Base-by-base conservation (phyloP, 2,113 vertebrate species). In the Puntigrus tetrazona region DNA sequence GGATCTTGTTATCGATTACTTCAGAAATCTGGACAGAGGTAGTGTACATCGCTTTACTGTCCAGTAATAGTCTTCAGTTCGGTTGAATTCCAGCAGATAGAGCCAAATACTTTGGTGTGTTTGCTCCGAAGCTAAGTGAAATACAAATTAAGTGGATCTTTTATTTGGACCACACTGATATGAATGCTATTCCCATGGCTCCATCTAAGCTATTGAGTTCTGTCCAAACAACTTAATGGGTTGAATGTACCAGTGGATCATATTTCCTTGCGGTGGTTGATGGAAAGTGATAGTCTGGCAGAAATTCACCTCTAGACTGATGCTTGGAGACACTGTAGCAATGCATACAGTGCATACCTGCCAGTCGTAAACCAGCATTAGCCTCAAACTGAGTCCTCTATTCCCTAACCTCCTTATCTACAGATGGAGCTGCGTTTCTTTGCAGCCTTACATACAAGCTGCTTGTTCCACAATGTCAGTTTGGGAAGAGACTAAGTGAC, bases 231-330 rank as follows among this genome's bases (percentile, higher is more conserved):
- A 13, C 65, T 73, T 55, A 80, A 43, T 74, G 52, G 84, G 38
- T 72, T 45, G 55, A 13, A 34, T 52, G 57, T 63, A 61, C 41
- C 31, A 79, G 38, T 79, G 65, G 65, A 85, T 85, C 52, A 80
- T 52, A 78, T 85, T 75, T 67, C 29, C 20, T 41, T 47, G 50
- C 20, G 67, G 50, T 63, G 55, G 27, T 50, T 29, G 45, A 85
- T 70, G 61, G 57, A 59, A 74, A 41, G 69, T 57, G 43, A 59
- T 59, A 59, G 34, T 25, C 5, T 63, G 45, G 38, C 34, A n/a
- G 63, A 10, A 59, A 38, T 50, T 86, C 13, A 50, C 20, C 36
- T 69, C 10, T 41, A 52, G 27, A 70, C 5, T 59, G 78, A 72
- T 4, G 18, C 43, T 29, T 8, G 14, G 22, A 77, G 20, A 52